Evolutionary conservation across 2,888 invertebrate species (phyloP).

Genomic region (Cephus pygmeus): DNA sequence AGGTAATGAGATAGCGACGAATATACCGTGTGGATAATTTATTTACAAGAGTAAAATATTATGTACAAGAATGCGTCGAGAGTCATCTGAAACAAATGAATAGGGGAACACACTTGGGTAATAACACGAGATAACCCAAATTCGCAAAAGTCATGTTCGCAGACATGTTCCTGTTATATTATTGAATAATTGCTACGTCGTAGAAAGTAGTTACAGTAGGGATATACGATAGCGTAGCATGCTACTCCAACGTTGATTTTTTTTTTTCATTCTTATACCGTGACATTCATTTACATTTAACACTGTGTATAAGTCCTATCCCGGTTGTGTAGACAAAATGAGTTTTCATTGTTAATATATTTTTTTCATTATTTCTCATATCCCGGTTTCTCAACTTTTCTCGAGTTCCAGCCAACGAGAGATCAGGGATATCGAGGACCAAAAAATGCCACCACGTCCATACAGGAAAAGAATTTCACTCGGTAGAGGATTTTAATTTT

Average conservation of each 20-base stretch:
- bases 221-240: slow-evolving; percentile 20
- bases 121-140: slow-evolving; percentile 11
- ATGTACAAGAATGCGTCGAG: slow-evolving; percentile 61
- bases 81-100: slow-evolving; percentile 25
- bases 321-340: slow-evolving; percentile 4
- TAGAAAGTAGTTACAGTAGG: slow-evolving; percentile 39
- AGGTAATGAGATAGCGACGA: neutral
- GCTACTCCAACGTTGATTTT: slow-evolving; percentile 20
- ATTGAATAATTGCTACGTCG: slow-evolving; percentile 30
- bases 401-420: neutral
- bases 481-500: neutral
- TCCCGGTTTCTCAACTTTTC: neutral
- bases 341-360: neutral
- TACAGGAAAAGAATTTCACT: neutral
- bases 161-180: slow-evolving; percentile 27
- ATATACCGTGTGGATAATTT: slow-evolving; percentile 58
- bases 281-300: slow-evolving; percentile 38
- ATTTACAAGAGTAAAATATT: slow-evolving; percentile 66
- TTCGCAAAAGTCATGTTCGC: slow-evolving; percentile 21
- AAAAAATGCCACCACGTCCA: neutral
- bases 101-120: slow-evolving; percentile 1
- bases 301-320: slow-evolving; percentile 27
- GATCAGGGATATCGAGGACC: neutral
- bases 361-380: neutral
- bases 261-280: slow-evolving; percentile 18